phyloP scores from a whole-genome alignment of 2,797 vertebrate species.

The Onychomys torridus region DNA sequence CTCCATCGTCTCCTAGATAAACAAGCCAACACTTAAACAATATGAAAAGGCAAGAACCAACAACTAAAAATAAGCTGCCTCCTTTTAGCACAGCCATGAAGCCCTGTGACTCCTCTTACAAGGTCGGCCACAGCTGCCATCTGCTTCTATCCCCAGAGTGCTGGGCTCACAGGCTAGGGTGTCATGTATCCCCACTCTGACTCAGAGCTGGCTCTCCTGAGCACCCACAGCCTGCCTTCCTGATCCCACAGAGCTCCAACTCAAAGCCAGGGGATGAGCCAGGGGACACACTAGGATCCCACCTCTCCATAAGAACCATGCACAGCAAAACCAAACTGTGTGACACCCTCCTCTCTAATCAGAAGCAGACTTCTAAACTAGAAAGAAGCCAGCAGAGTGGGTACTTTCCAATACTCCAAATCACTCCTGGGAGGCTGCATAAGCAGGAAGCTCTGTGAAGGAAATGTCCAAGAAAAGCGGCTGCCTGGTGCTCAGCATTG shows the following conservation, averaged over 20 bases:
- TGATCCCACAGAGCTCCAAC: background rate
- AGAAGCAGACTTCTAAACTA: background rate
- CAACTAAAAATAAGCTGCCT: background rate
- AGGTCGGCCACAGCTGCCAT: background rate
- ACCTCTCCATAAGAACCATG: accelerated
- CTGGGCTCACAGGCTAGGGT: background rate
- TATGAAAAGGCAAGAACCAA: background rate
- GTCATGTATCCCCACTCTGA: background rate
- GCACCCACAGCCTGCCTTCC: background rate
- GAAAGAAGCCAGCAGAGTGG: background rate
- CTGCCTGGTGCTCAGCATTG: background rate
- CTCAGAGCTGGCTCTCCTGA: background rate
- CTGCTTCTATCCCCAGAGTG: background rate
- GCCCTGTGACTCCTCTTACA: background rate
- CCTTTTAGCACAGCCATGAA: background rate
- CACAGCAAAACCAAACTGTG: accelerated
- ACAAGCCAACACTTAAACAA: background rate
- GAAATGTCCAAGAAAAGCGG: background rate
- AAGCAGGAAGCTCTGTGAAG: accelerated
- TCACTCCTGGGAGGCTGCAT: accelerated
- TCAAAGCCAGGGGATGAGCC: background rate
- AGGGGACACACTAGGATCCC: background rate
- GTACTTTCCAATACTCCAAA: accelerated
- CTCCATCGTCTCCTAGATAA: background rate
- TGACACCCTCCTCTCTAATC: accelerated